These are phyloP conservation scores for Phataginus tetradactyla DNA, from an alignment of 2,797 vertebrate species.

Conservation along the genomic window DNA sequence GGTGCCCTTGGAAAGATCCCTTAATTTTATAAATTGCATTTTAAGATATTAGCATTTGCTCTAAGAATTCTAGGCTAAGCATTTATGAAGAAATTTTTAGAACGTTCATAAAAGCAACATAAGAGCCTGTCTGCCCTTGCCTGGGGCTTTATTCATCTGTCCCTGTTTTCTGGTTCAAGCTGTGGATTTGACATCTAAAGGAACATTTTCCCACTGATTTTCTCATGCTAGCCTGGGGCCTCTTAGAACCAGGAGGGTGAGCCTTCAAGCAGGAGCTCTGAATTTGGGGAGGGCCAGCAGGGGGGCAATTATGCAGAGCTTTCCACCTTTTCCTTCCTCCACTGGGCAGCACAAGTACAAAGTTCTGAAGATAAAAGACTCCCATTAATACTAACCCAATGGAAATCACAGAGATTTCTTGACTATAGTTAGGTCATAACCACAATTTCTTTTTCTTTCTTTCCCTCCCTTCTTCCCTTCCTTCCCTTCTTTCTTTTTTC, in stretches of 20 bases:
- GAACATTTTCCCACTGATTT: slow-evolving; percentile 64
- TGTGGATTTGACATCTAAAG: slow-evolving; percentile 47
- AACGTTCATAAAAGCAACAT: not conserved
- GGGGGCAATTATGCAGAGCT: not conserved
- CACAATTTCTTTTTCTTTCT: not conserved
- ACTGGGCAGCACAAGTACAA: slow-evolving; percentile 47
- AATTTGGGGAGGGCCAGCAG: not conserved
- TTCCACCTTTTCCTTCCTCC: not conserved
- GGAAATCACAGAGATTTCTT: slow-evolving; percentile 25
- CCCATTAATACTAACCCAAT: slow-evolving; percentile 53
- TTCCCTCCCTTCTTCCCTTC: no score
- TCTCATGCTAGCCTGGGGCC: slow-evolving; percentile 37
- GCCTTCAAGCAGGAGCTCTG: not conserved
- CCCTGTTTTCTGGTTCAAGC: not conserved
- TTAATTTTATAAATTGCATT: not conserved
- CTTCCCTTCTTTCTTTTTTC: no score
- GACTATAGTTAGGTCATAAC: slow-evolving; percentile 7
- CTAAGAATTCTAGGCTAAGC: not conserved
- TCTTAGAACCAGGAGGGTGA: not conserved
- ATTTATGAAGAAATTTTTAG: not conserved
- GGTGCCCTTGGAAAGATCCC: not conserved
- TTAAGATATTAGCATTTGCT: slow-evolving; percentile 28
- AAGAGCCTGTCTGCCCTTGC: slow-evolving; percentile 22
- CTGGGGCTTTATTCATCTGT: slow-evolving; percentile 45
- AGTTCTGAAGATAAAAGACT: slow-evolving; percentile 60